Percentiles rank a stretch among this genome's conserved stretches.
These are phyloP conservation scores for Hippocampus guttulatus DNA, from an alignment of 2,113 vertebrate genomes.

Conservation along the genomic window DNA sequence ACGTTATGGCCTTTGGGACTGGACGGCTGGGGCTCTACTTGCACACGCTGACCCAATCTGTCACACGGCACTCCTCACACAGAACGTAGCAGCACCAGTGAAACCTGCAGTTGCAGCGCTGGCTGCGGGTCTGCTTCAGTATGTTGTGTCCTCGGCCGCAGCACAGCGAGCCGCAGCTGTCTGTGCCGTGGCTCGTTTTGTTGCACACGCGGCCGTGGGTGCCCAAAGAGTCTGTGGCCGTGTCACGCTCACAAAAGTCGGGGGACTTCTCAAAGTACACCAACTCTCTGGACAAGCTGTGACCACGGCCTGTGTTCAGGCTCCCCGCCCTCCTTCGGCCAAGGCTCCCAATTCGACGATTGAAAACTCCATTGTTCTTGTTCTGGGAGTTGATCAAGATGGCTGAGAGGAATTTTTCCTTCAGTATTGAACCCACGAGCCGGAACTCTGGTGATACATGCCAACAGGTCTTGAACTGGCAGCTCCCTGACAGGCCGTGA, in stretches of 20 bases:
- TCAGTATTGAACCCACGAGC: slow-evolving; percentile 77
- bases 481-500: slow-evolving; percentile 89
- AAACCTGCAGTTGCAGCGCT: slow-evolving; percentile 84
- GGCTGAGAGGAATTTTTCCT: slow-evolving; percentile 79
- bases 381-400: slow-evolving; percentile 86
- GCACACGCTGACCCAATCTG: slow-evolving; percentile 89
- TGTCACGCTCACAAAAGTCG: slow-evolving; percentile 83
- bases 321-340: slow-evolving; percentile 36
- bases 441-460: slow-evolving; percentile 85
- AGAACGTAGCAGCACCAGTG: slow-evolving; percentile 93
- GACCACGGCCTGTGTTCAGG: slow-evolving; percentile 57
- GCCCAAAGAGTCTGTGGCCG: slow-evolving; percentile 75
- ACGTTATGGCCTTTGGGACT: slow-evolving; percentile 17
- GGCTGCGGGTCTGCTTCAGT: slow-evolving; percentile 79
- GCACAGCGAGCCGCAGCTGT: slow-evolving; percentile 83
- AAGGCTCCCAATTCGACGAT: slow-evolving; percentile 65
- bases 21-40: slow-evolving; percentile 67
- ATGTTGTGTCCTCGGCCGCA: slow-evolving; percentile 88
- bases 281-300: slow-evolving; percentile 78
- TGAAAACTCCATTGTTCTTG: slow-evolving; percentile 86
- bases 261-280: slow-evolving; percentile 91
- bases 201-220: slow-evolving; percentile 84
- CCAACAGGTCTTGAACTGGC: slow-evolving; percentile 93
- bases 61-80: slow-evolving; percentile 84
- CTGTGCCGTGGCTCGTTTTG: slow-evolving; percentile 81